Evolutionary conservation across 2,113 vertebrate species (phyloP).

Genomic region (Clinocottus analis): DNA sequence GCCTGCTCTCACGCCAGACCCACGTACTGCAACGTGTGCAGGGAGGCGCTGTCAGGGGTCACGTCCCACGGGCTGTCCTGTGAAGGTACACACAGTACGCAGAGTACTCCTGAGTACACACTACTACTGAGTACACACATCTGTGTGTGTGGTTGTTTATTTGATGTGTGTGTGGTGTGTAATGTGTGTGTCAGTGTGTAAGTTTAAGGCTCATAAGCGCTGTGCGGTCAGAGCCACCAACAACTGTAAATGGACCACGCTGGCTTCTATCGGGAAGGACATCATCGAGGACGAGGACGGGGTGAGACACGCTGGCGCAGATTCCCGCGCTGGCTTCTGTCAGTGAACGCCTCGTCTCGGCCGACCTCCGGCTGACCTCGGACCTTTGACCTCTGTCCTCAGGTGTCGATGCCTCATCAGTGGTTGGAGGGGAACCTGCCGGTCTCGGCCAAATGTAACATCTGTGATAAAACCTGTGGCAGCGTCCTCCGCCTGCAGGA

Average conservation of each 20-base stretch:
- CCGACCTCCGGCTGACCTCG: neutral
- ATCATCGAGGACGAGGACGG: constrained; percentile 98
- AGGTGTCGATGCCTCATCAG: constrained; percentile 98
- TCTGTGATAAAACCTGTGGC: constrained; percentile 97
- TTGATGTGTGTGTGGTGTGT: constrained; percentile 1
- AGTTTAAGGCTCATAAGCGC: constrained; percentile 97
- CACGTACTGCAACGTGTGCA: constrained; percentile 97
- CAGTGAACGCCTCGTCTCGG: neutral
- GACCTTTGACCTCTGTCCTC: constrained; percentile 10
- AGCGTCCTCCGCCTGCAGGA: constrained; percentile 96
- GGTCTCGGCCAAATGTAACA: constrained; percentile 93
- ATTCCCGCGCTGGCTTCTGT: neutral
- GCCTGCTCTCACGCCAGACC: constrained; percentile 96
- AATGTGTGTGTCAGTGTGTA: constrained; percentile 90
- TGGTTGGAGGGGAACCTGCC: constrained; percentile 98
- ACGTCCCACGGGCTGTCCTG: constrained; percentile 96
- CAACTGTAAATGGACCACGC: constrained; percentile 98
- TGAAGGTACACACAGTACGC: constrained; percentile 86
- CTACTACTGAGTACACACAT: neutral
- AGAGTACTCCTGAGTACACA: neutral
- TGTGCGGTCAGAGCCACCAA: constrained; percentile 96
- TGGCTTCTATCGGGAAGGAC: constrained; percentile 96
- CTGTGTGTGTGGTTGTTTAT: neutral
- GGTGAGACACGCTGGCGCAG: constrained; percentile 78
- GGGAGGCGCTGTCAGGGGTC: constrained; percentile 93